phyloP scores from a whole-genome alignment of 2,113 vertebrate genomes.

The Meles meles region DNA sequence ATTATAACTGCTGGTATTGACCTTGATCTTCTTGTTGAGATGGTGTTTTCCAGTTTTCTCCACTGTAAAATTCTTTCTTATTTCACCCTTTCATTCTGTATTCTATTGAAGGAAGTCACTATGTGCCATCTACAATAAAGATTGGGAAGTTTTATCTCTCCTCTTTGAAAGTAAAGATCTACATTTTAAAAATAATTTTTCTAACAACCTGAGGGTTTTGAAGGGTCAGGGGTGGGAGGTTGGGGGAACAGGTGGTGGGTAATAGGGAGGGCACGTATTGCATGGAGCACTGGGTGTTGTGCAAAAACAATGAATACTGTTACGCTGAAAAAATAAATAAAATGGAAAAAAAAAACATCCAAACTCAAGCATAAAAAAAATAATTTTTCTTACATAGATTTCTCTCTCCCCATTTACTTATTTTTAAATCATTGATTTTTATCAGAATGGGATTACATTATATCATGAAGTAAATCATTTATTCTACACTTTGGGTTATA shows the following conservation, averaged over 20 bases:
- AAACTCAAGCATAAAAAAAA: too few species aligned
- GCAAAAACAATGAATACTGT: too few species aligned
- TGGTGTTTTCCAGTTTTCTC: neutral
- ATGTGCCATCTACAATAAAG: neutral
- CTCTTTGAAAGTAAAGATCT: neutral
- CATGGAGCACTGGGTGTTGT: too few species aligned
- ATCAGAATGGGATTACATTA: neutral
- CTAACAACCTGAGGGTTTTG: too few species aligned
- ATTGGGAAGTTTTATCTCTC: neutral
- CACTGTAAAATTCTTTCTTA: neutral
- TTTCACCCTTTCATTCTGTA: neutral
- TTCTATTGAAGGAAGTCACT: neutral
- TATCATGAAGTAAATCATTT: neutral
- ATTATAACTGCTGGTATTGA: neutral
- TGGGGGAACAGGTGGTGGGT: too few species aligned
- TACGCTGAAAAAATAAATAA: too few species aligned
- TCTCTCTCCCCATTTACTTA: neutral
- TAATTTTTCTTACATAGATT: neutral
- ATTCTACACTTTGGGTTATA: neutral
- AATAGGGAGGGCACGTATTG: too few species aligned
- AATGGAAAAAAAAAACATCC: too few species aligned
- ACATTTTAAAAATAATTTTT: neutral
- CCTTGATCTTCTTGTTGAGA: neutral
- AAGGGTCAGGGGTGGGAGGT: too few species aligned
- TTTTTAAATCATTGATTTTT: neutral